Evolutionary conservation across 2,888 invertebrate species (phyloP).

Genomic region (Polydrusus pterygomalis): DNA sequence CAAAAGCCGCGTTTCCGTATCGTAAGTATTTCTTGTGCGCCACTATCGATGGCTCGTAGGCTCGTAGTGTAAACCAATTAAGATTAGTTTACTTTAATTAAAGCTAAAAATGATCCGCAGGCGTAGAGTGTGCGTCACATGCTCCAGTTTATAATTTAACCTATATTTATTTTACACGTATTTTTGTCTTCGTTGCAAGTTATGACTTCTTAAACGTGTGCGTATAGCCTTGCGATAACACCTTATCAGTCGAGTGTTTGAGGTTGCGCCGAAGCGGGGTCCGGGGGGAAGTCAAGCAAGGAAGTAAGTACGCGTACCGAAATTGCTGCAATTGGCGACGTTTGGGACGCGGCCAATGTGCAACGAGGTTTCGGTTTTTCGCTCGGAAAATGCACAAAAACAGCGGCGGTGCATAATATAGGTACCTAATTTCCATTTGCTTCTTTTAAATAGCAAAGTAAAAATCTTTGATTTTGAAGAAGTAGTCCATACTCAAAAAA

Average conservation of each 20-base stretch:
- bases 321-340: constrained; percentile 26
- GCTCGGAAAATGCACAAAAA: constrained; percentile 42
- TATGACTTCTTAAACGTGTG: constrained; percentile 42
- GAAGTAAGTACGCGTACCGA: constrained; percentile 2
- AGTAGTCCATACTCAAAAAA: no score
- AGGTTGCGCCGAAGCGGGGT: constrained; percentile 30
- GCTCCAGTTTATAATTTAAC: constrained; percentile 32
- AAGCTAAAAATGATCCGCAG: constrained; percentile 28
- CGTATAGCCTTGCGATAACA: constrained; percentile 51
- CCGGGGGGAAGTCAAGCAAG: constrained; percentile 21
- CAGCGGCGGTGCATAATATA: constrained; percentile 21
- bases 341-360: constrained; percentile 32
- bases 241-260: constrained; percentile 49
- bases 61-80: constrained; percentile 26
- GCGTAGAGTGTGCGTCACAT: constrained; percentile 37
- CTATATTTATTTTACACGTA: constrained; percentile 21
- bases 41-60: constrained; percentile 30
- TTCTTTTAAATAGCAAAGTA: no score
- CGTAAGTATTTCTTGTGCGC: constrained; percentile 31
- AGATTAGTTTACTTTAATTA: constrained; percentile 43
- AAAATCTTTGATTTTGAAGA: no score
- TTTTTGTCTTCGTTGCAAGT: constrained; percentile 30
- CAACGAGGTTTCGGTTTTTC: constrained; percentile 38
- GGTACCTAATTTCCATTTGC: no score
- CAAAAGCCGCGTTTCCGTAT: constrained; percentile 4